Evolutionary conservation across 2,888 invertebrate species (phyloP), one percentile per base, ranked within the genome.

Genomic region (Melanostoma mellinum): DNA sequence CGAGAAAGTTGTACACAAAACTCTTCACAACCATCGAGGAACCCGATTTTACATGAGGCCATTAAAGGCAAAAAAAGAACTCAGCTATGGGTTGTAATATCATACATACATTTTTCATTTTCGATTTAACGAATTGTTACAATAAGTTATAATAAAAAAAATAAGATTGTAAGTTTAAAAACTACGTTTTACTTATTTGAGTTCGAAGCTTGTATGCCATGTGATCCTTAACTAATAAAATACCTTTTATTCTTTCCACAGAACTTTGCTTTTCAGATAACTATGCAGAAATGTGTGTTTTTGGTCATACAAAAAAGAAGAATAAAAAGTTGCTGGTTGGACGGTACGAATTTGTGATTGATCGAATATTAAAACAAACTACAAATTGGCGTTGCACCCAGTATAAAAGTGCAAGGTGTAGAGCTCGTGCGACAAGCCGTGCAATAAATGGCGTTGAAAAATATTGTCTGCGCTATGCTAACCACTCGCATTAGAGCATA

Each of bases 311-410:
- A 0, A 89, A 90, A n/a, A 90, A 90, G 86, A 90, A 89, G 61
- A 88, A 88, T 68, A 88, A 88, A 53, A 91, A 90, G 81, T 85
- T 91, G 46, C 46, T 90, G 0, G 88, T 91, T 76, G 89, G 88
- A 10, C 86, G 86, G 0, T 87, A 89, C 52, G 89, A 89, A 68
- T 91, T 89, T 78, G 89, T 91, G 0, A 88, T 89, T 86, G 91
- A 91, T 87, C 88, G 91, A 3, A 89, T 88, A 71, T 86, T 91
- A 3, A 91, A 90, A 74, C 87, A 87, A 61, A 89, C 89, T 38
- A 89, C 89, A 53, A 90, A 91, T 75, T 91, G 91, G 91, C 89
- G 91, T 30, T 91, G 91, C 69, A 86, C 90, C 3, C 88, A 89
- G 0, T 90, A 90, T 36, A 89, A 89, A 36, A 89, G 89, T 72